These are phyloP conservation scores for Atta texana DNA, from an alignment of 1,140 invertebrate genomes.

Conservation along the genomic window DNA sequence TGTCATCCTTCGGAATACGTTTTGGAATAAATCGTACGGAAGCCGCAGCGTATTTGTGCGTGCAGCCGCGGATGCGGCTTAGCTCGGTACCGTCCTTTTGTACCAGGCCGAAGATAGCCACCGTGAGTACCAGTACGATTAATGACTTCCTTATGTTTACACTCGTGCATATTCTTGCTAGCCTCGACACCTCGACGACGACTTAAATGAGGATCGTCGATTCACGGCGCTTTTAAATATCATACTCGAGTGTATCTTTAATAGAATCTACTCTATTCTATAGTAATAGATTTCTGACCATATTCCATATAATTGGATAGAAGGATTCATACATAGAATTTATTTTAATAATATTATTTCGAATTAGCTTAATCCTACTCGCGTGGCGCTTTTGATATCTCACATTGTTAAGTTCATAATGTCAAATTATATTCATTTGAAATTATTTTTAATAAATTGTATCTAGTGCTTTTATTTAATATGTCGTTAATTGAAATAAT, in stretches of 20 bases:
- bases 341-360: not conserved
- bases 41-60: not conserved
- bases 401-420: too few relatives aligned
- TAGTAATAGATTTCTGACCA: too few relatives aligned
- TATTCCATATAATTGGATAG: not conserved
- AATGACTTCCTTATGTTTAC: conserved; percentile 71
- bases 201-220: conserved; percentile 17
- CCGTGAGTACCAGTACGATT: conserved; percentile 56
- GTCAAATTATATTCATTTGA: too few relatives aligned
- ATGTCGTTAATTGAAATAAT: too few relatives aligned
- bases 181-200: not conserved
- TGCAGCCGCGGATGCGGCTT: conserved; percentile 14
- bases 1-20: conserved; percentile 47
- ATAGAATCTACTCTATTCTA: conserved; percentile 16
- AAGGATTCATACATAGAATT: not conserved
- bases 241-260: not conserved
- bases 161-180: conserved; percentile 35
- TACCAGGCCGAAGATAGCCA: conserved; percentile 66
- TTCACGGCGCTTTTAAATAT: not conserved
- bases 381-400: too few relatives aligned
- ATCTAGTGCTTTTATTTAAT: too few relatives aligned
- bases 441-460: too few relatives aligned
- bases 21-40: conserved; percentile 13
- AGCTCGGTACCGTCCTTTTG: conserved; percentile 55
- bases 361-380: not conserved